Evolutionary conservation across 2,888 invertebrate species (phyloP).

Genomic region (Mythimna vitellina): DNA sequence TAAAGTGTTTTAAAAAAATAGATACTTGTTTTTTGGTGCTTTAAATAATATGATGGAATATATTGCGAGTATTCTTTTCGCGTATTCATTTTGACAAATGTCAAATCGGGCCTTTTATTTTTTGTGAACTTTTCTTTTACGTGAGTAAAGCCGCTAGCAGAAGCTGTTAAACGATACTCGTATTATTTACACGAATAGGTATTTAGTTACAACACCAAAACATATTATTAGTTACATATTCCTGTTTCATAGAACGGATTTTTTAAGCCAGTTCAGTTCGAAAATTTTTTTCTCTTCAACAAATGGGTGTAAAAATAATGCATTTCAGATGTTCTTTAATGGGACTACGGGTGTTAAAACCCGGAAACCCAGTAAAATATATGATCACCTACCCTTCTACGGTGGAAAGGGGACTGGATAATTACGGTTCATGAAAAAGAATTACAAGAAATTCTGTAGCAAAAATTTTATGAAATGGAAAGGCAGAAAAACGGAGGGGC

Average conservation of each 20-base stretch:
- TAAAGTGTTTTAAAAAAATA: too few relatives aligned
- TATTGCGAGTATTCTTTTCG: too few relatives aligned
- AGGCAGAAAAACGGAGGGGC: not conserved
- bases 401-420: constrained; percentile 40
- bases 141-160: too few relatives aligned
- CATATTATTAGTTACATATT: not conserved
- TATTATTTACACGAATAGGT: not conserved
- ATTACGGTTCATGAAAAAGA: constrained; percentile 39
- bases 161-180: too few relatives aligned
- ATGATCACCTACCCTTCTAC: constrained; percentile 46
- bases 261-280: constrained; percentile 2
- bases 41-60: too few relatives aligned
- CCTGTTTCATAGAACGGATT: not conserved
- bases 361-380: constrained; percentile 47
- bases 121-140: too few relatives aligned
- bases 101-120: too few relatives aligned
- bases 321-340: constrained; percentile 43
- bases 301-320: constrained; percentile 30
- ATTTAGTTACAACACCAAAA: not conserved
- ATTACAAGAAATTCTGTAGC: constrained; percentile 39
- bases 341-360: constrained; percentile 45
- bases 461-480: constrained; percentile 27
- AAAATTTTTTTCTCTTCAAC: constrained; percentile 5
- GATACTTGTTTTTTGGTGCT: too few relatives aligned
- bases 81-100: too few relatives aligned